Conservation (phyloP, 1,140 invertebrate species). For the Branchinecta lindahli region DNA sequence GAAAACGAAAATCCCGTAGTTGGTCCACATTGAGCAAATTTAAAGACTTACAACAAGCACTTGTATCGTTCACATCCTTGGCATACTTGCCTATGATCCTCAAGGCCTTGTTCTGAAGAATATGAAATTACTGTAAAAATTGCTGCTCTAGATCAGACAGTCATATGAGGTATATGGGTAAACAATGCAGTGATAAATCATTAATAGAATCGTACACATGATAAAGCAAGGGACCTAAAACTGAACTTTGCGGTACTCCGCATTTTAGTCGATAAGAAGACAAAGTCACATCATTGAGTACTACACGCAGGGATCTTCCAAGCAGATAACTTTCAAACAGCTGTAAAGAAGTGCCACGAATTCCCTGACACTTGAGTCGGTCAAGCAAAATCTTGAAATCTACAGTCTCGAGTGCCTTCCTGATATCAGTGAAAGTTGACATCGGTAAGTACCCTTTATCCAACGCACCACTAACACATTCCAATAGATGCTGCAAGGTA, state of each 20-base stretch:
- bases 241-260: slow-evolving; percentile 3
- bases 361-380: background rate
- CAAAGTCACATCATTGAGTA: slow-evolving; percentile 5
- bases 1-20: slow-evolving; percentile 8
- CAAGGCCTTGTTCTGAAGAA: slow-evolving; percentile 8
- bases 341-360: slow-evolving; percentile 8
- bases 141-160: slow-evolving; percentile 4
- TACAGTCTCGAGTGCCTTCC: slow-evolving; percentile 2
- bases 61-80: no score
- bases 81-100: no score
- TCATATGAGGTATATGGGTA: slow-evolving; percentile 5
- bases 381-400: no score
- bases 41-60: slow-evolving; percentile 2
- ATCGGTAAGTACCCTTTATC: slow-evolving; percentile 8
- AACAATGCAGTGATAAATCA: slow-evolving; percentile 1
- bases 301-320: slow-evolving; percentile 7
- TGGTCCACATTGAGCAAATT: slow-evolving; percentile 8
- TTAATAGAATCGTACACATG: slow-evolving; percentile 5
- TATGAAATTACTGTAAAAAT: background rate
- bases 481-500: slow-evolving; percentile 4
- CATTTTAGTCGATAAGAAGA: slow-evolving; percentile 9
- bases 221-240: slow-evolving; percentile 8
- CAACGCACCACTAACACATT: slow-evolving; percentile 8
- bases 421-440: slow-evolving; percentile 6
- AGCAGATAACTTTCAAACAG: slow-evolving; percentile 2